A percentile compares a stretch with the other conserved stretches of the same genome.
These are phyloP conservation scores for Eudiplozoon nipponicum DNA, from an alignment of 2,888 invertebrate species.

Conservation along the genomic window DNA sequence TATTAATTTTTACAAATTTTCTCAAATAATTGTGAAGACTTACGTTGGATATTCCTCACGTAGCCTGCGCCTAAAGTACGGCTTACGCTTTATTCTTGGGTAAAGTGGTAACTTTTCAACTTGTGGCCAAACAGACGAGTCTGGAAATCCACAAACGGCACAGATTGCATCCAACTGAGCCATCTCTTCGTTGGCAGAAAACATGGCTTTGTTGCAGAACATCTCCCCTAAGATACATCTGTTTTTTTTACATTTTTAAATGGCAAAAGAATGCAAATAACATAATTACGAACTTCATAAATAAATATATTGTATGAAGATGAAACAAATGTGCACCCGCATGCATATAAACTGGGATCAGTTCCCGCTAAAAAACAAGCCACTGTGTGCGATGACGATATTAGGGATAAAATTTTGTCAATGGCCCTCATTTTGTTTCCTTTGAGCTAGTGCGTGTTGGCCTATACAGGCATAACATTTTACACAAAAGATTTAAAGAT, in stretches of 20 bases:
- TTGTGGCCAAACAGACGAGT: slow-evolving; percentile 77
- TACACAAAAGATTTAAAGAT: no score
- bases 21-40: slow-evolving; percentile 18
- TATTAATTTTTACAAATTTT: neutral
- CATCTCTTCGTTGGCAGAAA: slow-evolving; percentile 69
- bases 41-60: slow-evolving; percentile 59
- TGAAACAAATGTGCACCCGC: neutral
- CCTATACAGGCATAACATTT: no score
- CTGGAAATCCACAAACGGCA: slow-evolving; percentile 64
- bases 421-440: no score
- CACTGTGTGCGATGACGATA: no score
- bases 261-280: slow-evolving; percentile 53
- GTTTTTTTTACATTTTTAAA: slow-evolving; percentile 11
- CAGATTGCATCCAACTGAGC: slow-evolving; percentile 73
- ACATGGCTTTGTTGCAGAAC: slow-evolving; percentile 68
- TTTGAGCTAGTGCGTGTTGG: no score
- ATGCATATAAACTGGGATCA: slow-evolving; percentile 17
- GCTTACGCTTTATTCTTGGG: slow-evolving; percentile 59
- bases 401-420: no score
- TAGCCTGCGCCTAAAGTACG: slow-evolving; percentile 50
- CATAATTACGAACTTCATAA: neutral
- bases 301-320: neutral
- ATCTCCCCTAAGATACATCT: slow-evolving; percentile 78
- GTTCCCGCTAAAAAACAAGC: neutral
- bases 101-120: slow-evolving; percentile 68